A percentile compares a stretch with the other conserved stretches of the same genome.
These are phyloP conservation scores for Phengaris alcon DNA, from an alignment of 2,888 invertebrate species.

Conservation along the genomic window DNA sequence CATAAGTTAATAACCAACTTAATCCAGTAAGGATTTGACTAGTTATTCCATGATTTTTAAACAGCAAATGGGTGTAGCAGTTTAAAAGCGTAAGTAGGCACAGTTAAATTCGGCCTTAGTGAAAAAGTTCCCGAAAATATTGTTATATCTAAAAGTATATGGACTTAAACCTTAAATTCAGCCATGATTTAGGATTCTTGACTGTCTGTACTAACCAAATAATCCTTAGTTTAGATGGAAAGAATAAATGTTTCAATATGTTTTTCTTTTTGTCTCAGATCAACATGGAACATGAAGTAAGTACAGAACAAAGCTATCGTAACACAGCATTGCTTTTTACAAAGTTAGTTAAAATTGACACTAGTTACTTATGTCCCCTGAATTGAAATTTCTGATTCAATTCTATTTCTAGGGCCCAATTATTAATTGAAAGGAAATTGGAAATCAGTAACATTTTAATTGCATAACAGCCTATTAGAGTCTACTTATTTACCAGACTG, in stretches of 20 bases:
- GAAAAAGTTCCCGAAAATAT: too few species aligned
- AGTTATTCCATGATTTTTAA: too few species aligned
- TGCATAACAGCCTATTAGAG: too few species aligned
- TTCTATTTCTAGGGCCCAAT: background rate
- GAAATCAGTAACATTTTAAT: too few species aligned
- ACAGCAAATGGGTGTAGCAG: too few species aligned
- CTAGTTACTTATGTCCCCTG: background rate
- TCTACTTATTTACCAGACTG: too few species aligned
- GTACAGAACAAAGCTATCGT: constrained; percentile 39
- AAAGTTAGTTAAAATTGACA: background rate
- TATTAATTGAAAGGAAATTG: background rate
- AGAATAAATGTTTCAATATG: constrained; percentile 32
- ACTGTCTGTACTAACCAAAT: constrained; percentile 12
- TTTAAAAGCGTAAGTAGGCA: too few species aligned
- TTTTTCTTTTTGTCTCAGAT: constrained; percentile 40
- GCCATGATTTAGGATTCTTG: background rate
- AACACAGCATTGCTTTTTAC: constrained; percentile 16
- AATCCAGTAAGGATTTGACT: too few species aligned
- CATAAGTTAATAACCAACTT: background rate
- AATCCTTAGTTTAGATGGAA: constrained; percentile 30
- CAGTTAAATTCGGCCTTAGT: too few species aligned
- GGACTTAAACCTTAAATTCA: background rate
- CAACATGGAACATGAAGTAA: constrained; percentile 42
- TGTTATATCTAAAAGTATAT: background rate
- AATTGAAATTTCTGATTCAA: too few species aligned